Evolutionary conservation across 2,797 vertebrate genomes (phyloP).

Genomic region (Lagocephalus sceleratus): DNA sequence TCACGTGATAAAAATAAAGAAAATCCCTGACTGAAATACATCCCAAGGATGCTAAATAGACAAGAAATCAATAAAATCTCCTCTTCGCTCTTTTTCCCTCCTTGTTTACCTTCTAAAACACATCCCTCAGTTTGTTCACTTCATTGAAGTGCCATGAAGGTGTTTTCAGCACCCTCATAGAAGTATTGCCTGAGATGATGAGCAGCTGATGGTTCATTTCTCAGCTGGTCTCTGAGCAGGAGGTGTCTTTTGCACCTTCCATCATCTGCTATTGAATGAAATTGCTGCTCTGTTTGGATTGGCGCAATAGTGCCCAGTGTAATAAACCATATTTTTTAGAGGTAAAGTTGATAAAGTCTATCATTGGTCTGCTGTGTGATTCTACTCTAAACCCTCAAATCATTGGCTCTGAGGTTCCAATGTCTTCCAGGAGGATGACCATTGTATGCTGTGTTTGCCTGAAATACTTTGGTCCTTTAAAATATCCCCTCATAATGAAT

Average conservation of each 20-base stretch:
- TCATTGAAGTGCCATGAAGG: slow-evolving; percentile 4
- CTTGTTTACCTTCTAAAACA: not conserved
- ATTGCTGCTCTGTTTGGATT: slow-evolving; percentile 18
- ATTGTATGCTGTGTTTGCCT: too few relatives aligned
- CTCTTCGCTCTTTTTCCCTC: not conserved
- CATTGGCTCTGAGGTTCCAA: too few relatives aligned
- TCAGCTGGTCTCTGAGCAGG: slow-evolving; percentile 4
- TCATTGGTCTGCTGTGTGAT: not conserved
- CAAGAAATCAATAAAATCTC: slow-evolving; percentile 12
- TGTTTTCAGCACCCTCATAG: slow-evolving; percentile 9
- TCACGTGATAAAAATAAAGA: slow-evolving; percentile 35
- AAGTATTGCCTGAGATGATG: not conserved
- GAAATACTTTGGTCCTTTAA: not conserved
- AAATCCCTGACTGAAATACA: slow-evolving; percentile 27
- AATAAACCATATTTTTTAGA: slow-evolving; percentile 9
- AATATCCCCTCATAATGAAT: not conserved
- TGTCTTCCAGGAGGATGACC: too few relatives aligned
- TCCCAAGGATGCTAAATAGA: slow-evolving; percentile 9
- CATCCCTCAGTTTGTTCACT: not conserved
- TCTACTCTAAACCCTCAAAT: too few relatives aligned
- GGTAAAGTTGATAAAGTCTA: not conserved
- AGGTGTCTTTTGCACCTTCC: slow-evolving; percentile 18
- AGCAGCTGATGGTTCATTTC: slow-evolving; percentile 10
- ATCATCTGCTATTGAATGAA: slow-evolving; percentile 13
- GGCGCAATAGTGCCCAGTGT: slow-evolving; percentile 4